Percentiles rank a stretch among this genome's conserved stretches.
phyloP scores from a whole-genome alignment of 30 jellyfish, hydroid and myxozoan genomes.

The Phacellophora camtschatica region DNA sequence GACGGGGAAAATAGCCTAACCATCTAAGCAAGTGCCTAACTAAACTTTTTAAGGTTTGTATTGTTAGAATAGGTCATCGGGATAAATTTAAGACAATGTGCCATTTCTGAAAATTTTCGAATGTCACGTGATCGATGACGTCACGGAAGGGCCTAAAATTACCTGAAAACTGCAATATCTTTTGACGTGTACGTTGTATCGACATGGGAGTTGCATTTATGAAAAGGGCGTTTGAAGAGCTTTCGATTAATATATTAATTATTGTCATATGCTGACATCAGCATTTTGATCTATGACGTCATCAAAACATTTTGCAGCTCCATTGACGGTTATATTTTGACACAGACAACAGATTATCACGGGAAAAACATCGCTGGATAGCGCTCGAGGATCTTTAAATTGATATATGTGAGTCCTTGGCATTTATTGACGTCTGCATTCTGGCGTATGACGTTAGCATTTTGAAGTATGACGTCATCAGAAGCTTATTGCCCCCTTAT shows the following conservation, averaged over 20 bases:
- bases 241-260: background rate
- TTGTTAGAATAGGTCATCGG: no score
- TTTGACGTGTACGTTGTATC: background rate
- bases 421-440: background rate
- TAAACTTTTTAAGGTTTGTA: no score
- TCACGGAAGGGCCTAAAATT: background rate
- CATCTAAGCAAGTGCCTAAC: no score
- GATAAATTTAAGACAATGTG: no score
- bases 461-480: background rate
- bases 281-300: conserved; percentile 16
- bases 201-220: background rate
- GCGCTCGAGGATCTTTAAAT: background rate
- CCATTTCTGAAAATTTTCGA: no score
- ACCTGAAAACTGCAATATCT: background rate
- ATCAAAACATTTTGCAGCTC: background rate
- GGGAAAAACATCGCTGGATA: background rate
- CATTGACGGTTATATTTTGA: background rate
- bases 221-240: conserved; percentile 18
- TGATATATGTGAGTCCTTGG: background rate
- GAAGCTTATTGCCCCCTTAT: no score
- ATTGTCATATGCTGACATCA: background rate
- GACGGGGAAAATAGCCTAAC: no score
- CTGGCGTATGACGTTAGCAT: background rate
- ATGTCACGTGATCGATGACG: conserved; percentile 13
- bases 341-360: background rate